Evolutionary conservation across 2,888 invertebrate genomes (phyloP).

Genomic region (Marasmarcha lunaedactyla): DNA sequence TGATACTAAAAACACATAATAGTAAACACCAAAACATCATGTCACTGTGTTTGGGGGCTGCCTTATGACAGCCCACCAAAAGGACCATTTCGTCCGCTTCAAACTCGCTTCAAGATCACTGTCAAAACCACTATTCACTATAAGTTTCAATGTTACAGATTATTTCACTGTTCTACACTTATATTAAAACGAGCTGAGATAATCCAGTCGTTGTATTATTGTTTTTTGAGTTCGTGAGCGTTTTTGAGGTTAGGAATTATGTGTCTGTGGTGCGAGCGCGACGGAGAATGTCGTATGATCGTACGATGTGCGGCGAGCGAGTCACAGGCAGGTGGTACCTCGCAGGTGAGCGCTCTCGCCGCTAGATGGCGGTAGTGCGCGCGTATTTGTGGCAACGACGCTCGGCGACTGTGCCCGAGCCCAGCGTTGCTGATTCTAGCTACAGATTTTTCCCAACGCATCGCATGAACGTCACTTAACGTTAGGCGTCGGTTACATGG

Average conservation of each 20-base stretch:
- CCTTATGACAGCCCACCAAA: slow-evolving; percentile 66
- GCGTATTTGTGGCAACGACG: slow-evolving; percentile 50
- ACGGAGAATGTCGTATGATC: slow-evolving; percentile 43
- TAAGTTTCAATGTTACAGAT: slow-evolving; percentile 25
- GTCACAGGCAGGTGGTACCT: slow-evolving; percentile 40
- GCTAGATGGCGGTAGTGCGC: slow-evolving; percentile 49
- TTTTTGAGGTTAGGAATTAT: slow-evolving; percentile 66
- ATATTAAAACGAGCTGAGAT: slow-evolving; percentile 27
- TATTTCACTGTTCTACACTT: slow-evolving; percentile 38
- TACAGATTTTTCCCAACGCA: slow-evolving; percentile 65
- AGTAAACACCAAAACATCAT: slow-evolving; percentile 66
- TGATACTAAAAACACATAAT: slow-evolving; percentile 53
- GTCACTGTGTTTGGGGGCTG: slow-evolving; percentile 65
- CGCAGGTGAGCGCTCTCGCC: slow-evolving; percentile 22
- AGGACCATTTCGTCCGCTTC: slow-evolving; percentile 51
- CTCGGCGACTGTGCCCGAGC: slow-evolving; percentile 60
- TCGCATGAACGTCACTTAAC: slow-evolving; percentile 39
- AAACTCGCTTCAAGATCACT: slow-evolving; percentile 56
- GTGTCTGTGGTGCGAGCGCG: slow-evolving; percentile 64
- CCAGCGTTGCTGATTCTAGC: slow-evolving; percentile 62
- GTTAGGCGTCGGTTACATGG: slow-evolving; percentile 42
- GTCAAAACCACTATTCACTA: slow-evolving; percentile 32
- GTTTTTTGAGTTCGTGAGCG: slow-evolving; percentile 16
- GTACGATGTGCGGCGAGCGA: slow-evolving; percentile 7
- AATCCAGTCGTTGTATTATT: slow-evolving; percentile 17